phyloP scores from a whole-genome alignment of 2,888 invertebrate genomes.

The Torymus texanus region DNA sequence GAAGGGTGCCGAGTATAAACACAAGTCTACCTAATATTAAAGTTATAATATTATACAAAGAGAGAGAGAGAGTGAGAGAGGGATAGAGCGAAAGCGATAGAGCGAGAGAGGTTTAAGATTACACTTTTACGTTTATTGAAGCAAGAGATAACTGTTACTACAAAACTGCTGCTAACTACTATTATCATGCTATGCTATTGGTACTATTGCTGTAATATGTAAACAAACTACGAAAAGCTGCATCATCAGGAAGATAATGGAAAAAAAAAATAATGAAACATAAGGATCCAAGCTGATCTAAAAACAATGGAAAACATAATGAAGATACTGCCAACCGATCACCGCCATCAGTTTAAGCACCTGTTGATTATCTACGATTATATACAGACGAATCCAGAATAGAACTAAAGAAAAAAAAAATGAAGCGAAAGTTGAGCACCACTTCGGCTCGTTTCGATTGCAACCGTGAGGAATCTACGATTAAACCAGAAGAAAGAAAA shows the following conservation, averaged over 20 bases:
- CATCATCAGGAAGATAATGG: slow-evolving; percentile 20
- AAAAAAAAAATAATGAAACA: slow-evolving; percentile 45
- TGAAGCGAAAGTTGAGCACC: slow-evolving; percentile 44
- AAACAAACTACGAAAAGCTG: slow-evolving; percentile 21
- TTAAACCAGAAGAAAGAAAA: slow-evolving; percentile 20
- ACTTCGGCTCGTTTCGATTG: slow-evolving; percentile 54
- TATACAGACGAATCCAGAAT: slow-evolving; percentile 49
- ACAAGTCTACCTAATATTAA: slow-evolving; percentile 73
- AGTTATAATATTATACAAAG: slow-evolving; percentile 64
- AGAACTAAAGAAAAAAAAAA: background rate
- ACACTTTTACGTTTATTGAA: slow-evolving; percentile 58
- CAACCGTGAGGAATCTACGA: slow-evolving; percentile 50
- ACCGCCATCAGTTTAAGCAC: slow-evolving; percentile 43
- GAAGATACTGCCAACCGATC: slow-evolving; percentile 58
- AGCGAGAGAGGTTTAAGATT: slow-evolving; percentile 69
- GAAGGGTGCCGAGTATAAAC: slow-evolving; percentile 55
- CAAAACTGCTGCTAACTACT: slow-evolving; percentile 63
- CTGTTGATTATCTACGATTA: slow-evolving; percentile 56
- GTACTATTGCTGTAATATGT: slow-evolving; percentile 57
- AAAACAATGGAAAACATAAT: slow-evolving; percentile 37
- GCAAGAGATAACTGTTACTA: slow-evolving; percentile 61
- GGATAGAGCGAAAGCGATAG: no score
- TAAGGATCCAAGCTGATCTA: no score
- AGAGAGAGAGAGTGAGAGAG: background rate
- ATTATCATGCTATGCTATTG: slow-evolving; percentile 60